Base-by-base conservation (phyloP, 1,140 invertebrate species). In the Aphelinus certus region DNA sequence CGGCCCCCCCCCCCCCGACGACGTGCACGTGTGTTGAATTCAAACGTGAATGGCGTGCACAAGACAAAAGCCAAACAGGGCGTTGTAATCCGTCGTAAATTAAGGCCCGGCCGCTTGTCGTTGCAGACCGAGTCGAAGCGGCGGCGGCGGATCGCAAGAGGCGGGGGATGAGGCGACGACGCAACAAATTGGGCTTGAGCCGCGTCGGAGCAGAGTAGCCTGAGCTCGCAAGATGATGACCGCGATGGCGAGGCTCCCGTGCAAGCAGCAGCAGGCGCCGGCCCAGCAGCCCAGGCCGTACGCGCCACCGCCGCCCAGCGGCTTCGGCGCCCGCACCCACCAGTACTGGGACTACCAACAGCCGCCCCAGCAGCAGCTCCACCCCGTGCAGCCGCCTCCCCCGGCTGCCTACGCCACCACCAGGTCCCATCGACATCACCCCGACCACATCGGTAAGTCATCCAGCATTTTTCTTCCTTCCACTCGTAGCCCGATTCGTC, bases 211-310 rank as follows among this genome's bases (percentile, higher is more conserved):
- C 51, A 53, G 4, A 53, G 4, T 6, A 6, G 43, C 53, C 65
- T 67, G 77, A 62, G 74, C 46, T 61, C 63, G 80, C 73, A 86
- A 84, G 81, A 88, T 88, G 87, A 87, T 85, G 86, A 86, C 86
- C 81, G 83, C 87, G 77, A 88, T 88, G 87, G 86, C 86, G 49
- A 84, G 87, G 81, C 82, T 87, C 78, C 85, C 87, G 75, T 87
- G 84, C 80, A 88, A 88, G 79, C 85, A 86, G 81, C 77, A 82
- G 51, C 81, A 81, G 72, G 80, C 83, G 67, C 82, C 84, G 71
- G 81, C 84, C 74, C 84, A 87, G 76, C 84, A 83, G 62, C 76
- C 81, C 76, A 81, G 81, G 76, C 7, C 45, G 57, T 26, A 5
- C 5, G n/a, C 56, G n/a, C 51, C 51, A 42, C 6, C 62, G 42